Conservation (phyloP, 2,888 invertebrate genomes). For the Nomada flava region DNA sequence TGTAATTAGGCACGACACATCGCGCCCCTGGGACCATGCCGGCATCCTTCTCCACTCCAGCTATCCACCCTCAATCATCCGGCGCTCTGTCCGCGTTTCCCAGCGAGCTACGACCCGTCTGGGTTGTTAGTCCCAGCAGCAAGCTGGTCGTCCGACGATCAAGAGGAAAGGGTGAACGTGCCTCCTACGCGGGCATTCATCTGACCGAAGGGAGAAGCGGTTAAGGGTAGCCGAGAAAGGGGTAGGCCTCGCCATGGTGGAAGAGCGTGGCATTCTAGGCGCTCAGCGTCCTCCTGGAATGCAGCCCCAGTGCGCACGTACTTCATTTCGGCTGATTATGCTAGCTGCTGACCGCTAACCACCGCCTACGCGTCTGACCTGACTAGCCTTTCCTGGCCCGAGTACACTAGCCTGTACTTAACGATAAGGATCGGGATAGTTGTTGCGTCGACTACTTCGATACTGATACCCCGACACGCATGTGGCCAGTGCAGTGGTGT, state of each 20-base stretch:
- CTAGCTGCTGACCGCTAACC: constrained; percentile 51
- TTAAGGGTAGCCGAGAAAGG: constrained; percentile 27
- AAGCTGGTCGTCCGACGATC: constrained; percentile 4
- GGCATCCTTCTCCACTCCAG: constrained; percentile 39
- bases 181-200: constrained; percentile 39
- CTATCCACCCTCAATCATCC: constrained; percentile 54
- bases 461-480: constrained; percentile 27
- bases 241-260: constrained; percentile 4
- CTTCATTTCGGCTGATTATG: constrained; percentile 81
- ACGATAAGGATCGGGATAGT: constrained; percentile 42
- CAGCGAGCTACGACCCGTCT: background rate
- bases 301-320: constrained; percentile 76
- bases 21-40: constrained; percentile 79
- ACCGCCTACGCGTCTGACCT: constrained; percentile 33
- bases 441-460: constrained; percentile 30
- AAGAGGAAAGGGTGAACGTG: constrained; percentile 23
- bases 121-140: background rate
- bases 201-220: constrained; percentile 12
- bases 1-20: constrained; percentile 84
- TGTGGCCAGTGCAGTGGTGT: constrained; percentile 19
- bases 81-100: constrained; percentile 17
- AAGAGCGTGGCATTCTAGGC: constrained; percentile 36
- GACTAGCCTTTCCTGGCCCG: constrained; percentile 32
- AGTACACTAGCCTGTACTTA: constrained; percentile 25
- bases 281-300: constrained; percentile 58